phyloP scores from a whole-genome alignment of 1,140 invertebrate species.

The Bombus soroeensis region DNA sequence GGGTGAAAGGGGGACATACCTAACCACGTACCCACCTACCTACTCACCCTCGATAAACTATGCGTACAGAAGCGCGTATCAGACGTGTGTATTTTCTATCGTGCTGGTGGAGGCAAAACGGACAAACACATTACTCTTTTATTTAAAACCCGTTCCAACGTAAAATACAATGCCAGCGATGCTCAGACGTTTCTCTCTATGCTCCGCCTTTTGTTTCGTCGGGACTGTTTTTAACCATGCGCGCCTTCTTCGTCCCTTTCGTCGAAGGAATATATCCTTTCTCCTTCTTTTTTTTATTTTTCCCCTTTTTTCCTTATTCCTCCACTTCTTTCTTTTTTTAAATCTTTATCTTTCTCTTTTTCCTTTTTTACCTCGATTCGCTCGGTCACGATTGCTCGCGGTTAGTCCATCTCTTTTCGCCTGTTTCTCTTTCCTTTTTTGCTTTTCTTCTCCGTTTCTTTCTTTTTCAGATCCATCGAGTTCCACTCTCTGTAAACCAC shows the following conservation, averaged over 20 bases:
- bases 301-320: conserved; percentile 29
- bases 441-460: conserved; percentile 15
- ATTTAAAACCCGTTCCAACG: conserved; percentile 75
- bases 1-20: conserved; percentile 75
- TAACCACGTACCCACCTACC: conserved; percentile 73
- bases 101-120: conserved; percentile 48
- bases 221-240: conserved; percentile 76
- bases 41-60: conserved; percentile 58
- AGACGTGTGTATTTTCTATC: conserved; percentile 55
- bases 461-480: conserved; percentile 28
- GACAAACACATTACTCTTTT: conserved; percentile 79
- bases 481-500: conserved; percentile 39
- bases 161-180: conserved; percentile 73
- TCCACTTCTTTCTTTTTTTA: neutral
- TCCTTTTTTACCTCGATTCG: conserved; percentile 21
- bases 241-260: conserved; percentile 57
- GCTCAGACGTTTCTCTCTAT: conserved; percentile 76
- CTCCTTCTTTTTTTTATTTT: conserved; percentile 22
- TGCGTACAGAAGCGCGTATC: conserved; percentile 45
- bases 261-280: conserved; percentile 39
- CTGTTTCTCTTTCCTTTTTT: neutral
- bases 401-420: conserved; percentile 16
- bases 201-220: conserved; percentile 77
- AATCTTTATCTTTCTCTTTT: conserved; percentile 10
- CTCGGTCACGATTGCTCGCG: conserved; percentile 4